Conservation (phyloP, 1,140 invertebrate species). For the Drosophila cardini region DNA sequence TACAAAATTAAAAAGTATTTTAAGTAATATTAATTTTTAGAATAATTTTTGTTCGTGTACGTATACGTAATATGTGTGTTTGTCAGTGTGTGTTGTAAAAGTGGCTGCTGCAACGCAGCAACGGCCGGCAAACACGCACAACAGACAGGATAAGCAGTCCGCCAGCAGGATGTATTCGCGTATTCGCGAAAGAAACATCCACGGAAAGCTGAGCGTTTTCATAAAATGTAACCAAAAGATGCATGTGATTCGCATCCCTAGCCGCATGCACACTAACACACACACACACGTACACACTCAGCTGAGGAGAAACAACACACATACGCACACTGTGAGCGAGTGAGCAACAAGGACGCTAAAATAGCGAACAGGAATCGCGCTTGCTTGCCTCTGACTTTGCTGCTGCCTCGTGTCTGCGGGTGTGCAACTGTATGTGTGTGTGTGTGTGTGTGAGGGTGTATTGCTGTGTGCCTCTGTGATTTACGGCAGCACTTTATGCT, state of each 20-base stretch:
- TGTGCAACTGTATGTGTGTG: slow-evolving; percentile 18
- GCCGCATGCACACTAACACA: slow-evolving; percentile 35
- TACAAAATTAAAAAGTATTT: too few relatives aligned
- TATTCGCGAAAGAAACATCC: slow-evolving; percentile 59
- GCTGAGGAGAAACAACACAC: neutral
- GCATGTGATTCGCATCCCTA: slow-evolving; percentile 81
- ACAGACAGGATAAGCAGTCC: slow-evolving; percentile 46
- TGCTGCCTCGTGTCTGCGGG: slow-evolving; percentile 40
- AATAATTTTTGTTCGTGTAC: neutral
- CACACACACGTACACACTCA: slow-evolving; percentile 18
- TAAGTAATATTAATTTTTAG: too few relatives aligned
- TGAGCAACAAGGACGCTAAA: slow-evolving; percentile 34
- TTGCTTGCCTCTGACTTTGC: slow-evolving; percentile 29
- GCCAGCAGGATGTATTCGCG: slow-evolving; percentile 62
- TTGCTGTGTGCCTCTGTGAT: slow-evolving; percentile 70
- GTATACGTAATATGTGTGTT: neutral
- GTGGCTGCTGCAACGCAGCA: slow-evolving; percentile 61
- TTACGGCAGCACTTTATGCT: slow-evolving; percentile 83
- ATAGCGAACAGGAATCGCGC: slow-evolving; percentile 60
- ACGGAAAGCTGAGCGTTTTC: slow-evolving; percentile 57
- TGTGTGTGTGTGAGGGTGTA: slow-evolving; percentile 31
- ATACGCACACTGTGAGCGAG: slow-evolving; percentile 16
- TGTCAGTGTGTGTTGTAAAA: slow-evolving; percentile 49
- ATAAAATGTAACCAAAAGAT: slow-evolving; percentile 83
- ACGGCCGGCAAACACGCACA: slow-evolving; percentile 64